Conservation (phyloP, 2,797 vertebrate genomes). For the Crocidura indochinensis region DNA sequence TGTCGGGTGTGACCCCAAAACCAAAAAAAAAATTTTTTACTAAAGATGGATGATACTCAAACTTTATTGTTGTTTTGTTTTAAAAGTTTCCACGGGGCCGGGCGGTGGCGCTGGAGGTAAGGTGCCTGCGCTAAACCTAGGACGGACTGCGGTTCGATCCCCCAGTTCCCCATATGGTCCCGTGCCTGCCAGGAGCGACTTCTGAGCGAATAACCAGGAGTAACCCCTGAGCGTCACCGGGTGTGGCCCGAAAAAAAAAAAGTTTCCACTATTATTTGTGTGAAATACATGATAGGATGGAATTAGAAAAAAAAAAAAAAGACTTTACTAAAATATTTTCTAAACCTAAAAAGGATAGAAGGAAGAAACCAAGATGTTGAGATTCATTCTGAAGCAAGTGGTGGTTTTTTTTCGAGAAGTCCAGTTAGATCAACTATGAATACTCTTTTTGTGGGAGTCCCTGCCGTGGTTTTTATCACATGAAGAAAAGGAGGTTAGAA, state of each 20-base stretch:
- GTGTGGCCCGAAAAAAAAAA: too few relatives aligned
- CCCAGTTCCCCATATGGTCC: too few relatives aligned
- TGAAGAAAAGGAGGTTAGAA: neutral
- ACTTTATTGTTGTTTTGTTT: conserved; percentile 60
- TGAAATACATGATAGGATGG: conserved; percentile 7
- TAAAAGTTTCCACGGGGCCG: too few relatives aligned
- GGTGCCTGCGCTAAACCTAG: too few relatives aligned
- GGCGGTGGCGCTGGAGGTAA: too few relatives aligned
- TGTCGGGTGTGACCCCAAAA: too few relatives aligned
- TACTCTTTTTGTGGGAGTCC: neutral
- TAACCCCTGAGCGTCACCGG: too few relatives aligned
- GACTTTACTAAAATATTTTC: neutral
- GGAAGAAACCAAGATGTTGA: neutral
- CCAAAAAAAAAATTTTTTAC: neutral
- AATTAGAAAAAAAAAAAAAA: neutral
- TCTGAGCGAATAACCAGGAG: too few relatives aligned
- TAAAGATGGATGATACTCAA: neutral
- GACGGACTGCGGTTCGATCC: too few relatives aligned
- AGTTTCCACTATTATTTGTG: neutral
- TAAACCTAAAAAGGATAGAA: neutral
- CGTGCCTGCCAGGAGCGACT: too few relatives aligned
- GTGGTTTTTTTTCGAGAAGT: neutral
- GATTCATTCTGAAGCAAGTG: neutral
- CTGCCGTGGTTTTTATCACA: neutral
- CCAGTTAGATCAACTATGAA: neutral